phyloP scores from a whole-genome alignment of 1,140 invertebrate genomes.

The Dryas iulia region DNA sequence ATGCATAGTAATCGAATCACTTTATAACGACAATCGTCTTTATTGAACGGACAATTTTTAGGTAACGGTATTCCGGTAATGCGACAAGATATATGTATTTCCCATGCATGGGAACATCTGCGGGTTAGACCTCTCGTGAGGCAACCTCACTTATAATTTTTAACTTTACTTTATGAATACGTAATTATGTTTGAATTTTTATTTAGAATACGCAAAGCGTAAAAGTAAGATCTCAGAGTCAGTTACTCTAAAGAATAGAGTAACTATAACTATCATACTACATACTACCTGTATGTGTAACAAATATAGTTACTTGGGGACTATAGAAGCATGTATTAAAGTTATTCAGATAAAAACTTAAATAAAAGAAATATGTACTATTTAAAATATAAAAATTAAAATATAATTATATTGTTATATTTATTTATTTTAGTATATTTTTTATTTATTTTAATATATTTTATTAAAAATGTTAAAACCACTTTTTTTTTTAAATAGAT shows the following conservation, averaged over 20 bases:
- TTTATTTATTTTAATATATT: too few relatives aligned
- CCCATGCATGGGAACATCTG: slow-evolving; percentile 31
- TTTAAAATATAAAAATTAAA: too few relatives aligned
- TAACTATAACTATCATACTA: too few relatives aligned
- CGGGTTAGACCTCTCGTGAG: neutral
- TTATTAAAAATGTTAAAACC: neutral
- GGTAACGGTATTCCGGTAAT: slow-evolving; percentile 35
- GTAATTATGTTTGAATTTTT: neutral
- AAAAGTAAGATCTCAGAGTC: neutral
- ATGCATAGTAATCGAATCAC: slow-evolving; percentile 70
- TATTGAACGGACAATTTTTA: slow-evolving; percentile 62
- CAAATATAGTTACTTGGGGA: too few relatives aligned
- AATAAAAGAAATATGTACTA: too few relatives aligned
- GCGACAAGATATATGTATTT: slow-evolving; percentile 22
- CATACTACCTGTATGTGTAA: too few relatives aligned
- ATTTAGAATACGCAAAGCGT: neutral
- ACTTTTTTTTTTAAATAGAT: too few relatives aligned
- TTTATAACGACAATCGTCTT: slow-evolving; percentile 61
- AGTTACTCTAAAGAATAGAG: neutral
- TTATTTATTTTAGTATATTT: too few relatives aligned
- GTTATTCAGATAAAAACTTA: too few relatives aligned
- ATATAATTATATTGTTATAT: too few relatives aligned
- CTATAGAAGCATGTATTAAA: too few relatives aligned
- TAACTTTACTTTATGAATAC: neutral
- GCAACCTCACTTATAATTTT: neutral